Evolutionary conservation across 2,113 vertebrate species (phyloP).

Genomic region (Cebus imitator): DNA sequence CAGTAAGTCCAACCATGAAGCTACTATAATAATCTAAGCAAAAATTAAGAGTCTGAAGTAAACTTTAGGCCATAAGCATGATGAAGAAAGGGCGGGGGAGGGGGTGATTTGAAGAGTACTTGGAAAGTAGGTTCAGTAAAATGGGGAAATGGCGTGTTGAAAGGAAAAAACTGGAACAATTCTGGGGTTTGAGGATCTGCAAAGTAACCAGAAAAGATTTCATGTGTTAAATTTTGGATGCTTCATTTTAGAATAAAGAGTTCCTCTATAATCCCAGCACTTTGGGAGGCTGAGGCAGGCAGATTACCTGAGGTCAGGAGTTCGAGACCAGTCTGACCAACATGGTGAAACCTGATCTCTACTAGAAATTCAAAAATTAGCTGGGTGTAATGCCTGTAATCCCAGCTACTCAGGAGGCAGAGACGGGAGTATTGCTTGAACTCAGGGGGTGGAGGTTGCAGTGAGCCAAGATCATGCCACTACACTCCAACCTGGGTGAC

Average conservation of each 20-base stretch:
- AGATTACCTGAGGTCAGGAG: too few species aligned
- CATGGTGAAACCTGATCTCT: too few species aligned
- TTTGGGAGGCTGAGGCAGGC: too few species aligned
- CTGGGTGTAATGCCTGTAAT: too few species aligned
- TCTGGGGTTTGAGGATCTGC: slow-evolving; percentile 1
- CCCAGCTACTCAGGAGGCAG: too few species aligned
- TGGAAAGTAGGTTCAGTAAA: neutral
- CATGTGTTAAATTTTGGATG: neutral
- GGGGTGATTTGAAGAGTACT: neutral
- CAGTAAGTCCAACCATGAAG: neutral
- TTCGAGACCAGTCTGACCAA: too few species aligned
- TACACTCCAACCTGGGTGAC: too few species aligned
- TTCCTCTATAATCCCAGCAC: neutral
- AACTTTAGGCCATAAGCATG: neutral
- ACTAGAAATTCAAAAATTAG: too few species aligned
- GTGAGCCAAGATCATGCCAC: too few species aligned
- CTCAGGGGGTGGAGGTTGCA: too few species aligned
- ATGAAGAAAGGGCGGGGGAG: neutral
- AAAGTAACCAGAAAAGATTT: slow-evolving; percentile 9
- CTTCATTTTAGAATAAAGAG: slow-evolving; percentile 23
- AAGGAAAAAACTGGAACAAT: neutral
- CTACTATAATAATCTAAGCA: neutral
- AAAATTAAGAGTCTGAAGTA: neutral
- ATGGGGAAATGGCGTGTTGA: neutral
- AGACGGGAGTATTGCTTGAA: too few species aligned